Base-by-base conservation (phyloP, 2,888 invertebrate genomes). In the Parthenolecanium corni region DNA sequence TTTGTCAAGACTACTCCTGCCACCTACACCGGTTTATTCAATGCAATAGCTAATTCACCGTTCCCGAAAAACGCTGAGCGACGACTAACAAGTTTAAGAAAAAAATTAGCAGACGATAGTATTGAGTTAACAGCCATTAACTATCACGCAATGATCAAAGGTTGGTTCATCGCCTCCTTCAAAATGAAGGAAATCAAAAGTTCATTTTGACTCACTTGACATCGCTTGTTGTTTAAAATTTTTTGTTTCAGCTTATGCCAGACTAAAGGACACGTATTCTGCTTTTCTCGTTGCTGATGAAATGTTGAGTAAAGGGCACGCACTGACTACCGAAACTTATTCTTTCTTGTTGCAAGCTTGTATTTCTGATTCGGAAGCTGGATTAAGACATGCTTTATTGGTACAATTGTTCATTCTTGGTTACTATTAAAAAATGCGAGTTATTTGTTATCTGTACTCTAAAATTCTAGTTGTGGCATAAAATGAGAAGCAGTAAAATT, bases 101-200 rank as follows among this genome's bases (percentile, higher is more conserved):
- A 82, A 64, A 74, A 82, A 3, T 84, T 93, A 79, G 72, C 79
- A 52, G 82, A 85, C 68, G 85, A 84, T 69, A 79, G 80, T 6
- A 75, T 82, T 67, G 77, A 80, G 66, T 82, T 87, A 2, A 90
- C 89, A 71, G 73, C 81, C 1, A 81, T 82, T 6, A 89, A 86
- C 70, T 93, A 89, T 71, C 85, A 92, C 77, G 82, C 86, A 2
- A 87, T 94, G 85, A 88, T 94, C 36, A 93, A 91, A 77, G 74
- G 75, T 74, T 56, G 40, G 25, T 24, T 54, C 38, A 14, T n/a
- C 16, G 5, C 16, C 12, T 12, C 1, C 40, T 14, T 4, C 42
- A 6, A 38, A 2, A 16, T 52, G 52, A 6, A 31, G 31, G 5
- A 31, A 44, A 12, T 44, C 12, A 18, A 44, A 6, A 44, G 12